Conservation (phyloP, 2,113 vertebrate species). For the Zosterops hypoxanthus region DNA sequence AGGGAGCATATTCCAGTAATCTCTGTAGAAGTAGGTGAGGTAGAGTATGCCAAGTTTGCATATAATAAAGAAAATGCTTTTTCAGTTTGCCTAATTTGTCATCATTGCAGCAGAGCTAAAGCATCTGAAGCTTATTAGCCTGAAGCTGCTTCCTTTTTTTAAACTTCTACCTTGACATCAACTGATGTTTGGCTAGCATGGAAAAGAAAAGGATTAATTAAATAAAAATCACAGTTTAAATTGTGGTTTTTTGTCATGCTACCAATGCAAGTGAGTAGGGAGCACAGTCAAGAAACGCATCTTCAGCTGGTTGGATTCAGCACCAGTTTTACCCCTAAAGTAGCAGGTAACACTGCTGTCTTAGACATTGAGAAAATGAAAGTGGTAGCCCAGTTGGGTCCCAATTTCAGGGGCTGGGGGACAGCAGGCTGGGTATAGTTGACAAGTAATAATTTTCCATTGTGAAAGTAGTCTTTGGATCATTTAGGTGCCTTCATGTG, state of each 20-base stretch:
- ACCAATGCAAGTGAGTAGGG: background rate
- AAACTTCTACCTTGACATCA: background rate
- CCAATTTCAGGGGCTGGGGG: background rate
- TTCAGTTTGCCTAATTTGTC: background rate
- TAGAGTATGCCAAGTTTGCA: background rate
- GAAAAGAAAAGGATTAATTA: background rate
- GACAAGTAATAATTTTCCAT: background rate
- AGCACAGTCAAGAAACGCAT: background rate
- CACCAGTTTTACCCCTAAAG: background rate
- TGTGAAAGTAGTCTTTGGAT: background rate
- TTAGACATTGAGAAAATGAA: background rate
- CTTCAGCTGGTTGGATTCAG: background rate
- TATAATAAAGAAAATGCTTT: background rate
- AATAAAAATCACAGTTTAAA: background rate
- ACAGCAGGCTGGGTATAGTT: background rate
- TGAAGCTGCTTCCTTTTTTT: background rate
- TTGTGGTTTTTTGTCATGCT: background rate
- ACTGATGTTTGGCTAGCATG: background rate
- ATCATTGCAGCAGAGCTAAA: background rate
- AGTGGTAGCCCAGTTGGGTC: background rate
- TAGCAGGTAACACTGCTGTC: background rate
- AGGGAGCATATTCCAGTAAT: background rate
- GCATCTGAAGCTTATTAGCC: background rate
- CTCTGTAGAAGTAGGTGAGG: background rate
- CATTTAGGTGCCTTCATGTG: background rate